Base-by-base conservation (phyloP, 2,888 invertebrate species). In the Synergus itoensis region DNA sequence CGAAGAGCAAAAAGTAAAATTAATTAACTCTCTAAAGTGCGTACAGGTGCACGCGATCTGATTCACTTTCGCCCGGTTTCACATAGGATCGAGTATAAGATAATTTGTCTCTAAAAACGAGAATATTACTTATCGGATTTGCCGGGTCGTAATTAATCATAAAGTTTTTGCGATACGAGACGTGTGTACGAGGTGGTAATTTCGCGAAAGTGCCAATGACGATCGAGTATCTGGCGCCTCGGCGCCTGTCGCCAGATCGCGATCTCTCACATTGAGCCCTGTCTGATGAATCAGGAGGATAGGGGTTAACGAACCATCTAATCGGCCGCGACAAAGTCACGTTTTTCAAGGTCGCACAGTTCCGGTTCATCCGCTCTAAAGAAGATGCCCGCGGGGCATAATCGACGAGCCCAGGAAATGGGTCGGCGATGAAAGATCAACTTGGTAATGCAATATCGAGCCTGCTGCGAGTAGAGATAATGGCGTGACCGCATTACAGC, bases 391-490 rank as follows among this genome's bases (percentile, higher is more conserved):
- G 62, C 78, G 75, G 83, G 81, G 81, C 80, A 82, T 83, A 77
- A 81, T 78, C 84, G 62, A 63, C 77, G 69, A 63, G 82, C 77
- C 65, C 80, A 86, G 84, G 83, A 87, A 85, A 85, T 83, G 79
- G 87, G 81, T 78, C 79, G 84, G 82, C 87, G 82, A 85, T 85
- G 85, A 88, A 87, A 86, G 87, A 88, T 89, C 88, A 85, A 60
- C 60, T 60, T 79, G 84, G 84, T 87, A 87, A 88, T 88, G 88
- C 87, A 88, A 88, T 87, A 88, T 89, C 86, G 82, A n/a, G 48
- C 53, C 73, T 53, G 73, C 36, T 81, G 85, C 84, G 85, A 84
- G 82, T 84, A 81, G 84, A 86, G 88, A 88, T 89, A 89, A 89
- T 89, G 86, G 85, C 88, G 88, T 87, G 87, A 88, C 89, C 87